Conservation (phyloP, 2,888 invertebrate genomes). For the Schrankia costaestrigalis region DNA sequence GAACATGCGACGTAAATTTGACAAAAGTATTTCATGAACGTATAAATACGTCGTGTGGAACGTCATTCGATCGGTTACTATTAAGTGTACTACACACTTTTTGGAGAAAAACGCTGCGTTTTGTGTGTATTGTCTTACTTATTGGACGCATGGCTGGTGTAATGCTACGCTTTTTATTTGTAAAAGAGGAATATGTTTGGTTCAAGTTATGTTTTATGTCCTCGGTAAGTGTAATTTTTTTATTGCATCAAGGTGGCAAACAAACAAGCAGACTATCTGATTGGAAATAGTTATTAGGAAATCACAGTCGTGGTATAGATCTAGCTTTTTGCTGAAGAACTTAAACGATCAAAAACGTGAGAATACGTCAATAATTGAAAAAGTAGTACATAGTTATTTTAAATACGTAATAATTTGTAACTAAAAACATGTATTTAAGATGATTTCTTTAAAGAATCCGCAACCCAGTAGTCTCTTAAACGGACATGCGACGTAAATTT, state of each 20-base stretch:
- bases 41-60: constrained; percentile 67
- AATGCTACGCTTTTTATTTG: too few species aligned
- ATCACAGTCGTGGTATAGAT: too few species aligned
- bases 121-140: too few species aligned
- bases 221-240: too few species aligned
- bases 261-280: too few species aligned
- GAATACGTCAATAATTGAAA: constrained; percentile 15
- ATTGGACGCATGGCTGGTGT: too few species aligned
- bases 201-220: too few species aligned
- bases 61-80: constrained; percentile 58
- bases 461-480: constrained; percentile 52
- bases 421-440: constrained; percentile 53
- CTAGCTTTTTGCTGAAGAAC: too few species aligned
- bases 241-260: too few species aligned
- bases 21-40: constrained; percentile 79
- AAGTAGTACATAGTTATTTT: too few species aligned
- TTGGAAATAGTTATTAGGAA: too few species aligned
- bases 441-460: constrained; percentile 73
- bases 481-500: constrained; percentile 72
- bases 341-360: constrained; percentile 18
- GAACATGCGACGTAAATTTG: constrained; percentile 73
- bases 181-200: too few species aligned
- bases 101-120: background rate
- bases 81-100: constrained; percentile 26
- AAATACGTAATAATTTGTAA: constrained; percentile 61